A percentile compares a stretch with the other conserved stretches of the same genome.
These are phyloP conservation scores for Trichopoda pennipes DNA, from an alignment of 2,888 invertebrate genomes.

Conservation along the genomic window DNA sequence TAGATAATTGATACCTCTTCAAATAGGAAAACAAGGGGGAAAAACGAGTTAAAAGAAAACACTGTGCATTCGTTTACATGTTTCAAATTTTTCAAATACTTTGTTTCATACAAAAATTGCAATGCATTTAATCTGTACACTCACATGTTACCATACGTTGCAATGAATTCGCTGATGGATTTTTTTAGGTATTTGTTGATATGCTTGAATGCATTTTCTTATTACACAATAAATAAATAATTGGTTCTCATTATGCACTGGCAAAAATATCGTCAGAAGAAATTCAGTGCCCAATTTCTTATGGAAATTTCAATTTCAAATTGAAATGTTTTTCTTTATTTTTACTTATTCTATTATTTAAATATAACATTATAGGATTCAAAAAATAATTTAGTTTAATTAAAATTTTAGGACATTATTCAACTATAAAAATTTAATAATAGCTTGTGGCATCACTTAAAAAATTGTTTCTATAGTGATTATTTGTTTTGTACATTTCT, in stretches of 20 bases:
- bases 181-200: constrained; percentile 39
- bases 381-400: too few relatives aligned
- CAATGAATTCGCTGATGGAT: constrained; percentile 51
- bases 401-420: too few relatives aligned
- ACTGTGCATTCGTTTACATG: constrained; percentile 44
- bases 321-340: too few relatives aligned
- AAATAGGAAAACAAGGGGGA: constrained; percentile 21
- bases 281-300: neutral
- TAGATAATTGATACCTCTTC: constrained; percentile 62
- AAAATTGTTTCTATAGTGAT: too few relatives aligned
- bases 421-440: too few relatives aligned
- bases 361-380: too few relatives aligned
- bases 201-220: constrained; percentile 56
- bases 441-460: too few relatives aligned
- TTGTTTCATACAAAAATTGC: constrained; percentile 21
- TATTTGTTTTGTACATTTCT: too few relatives aligned
- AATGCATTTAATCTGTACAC: constrained; percentile 12
- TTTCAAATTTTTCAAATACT: constrained; percentile 55
- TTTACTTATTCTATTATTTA: too few relatives aligned
- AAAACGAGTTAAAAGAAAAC: constrained; percentile 26
- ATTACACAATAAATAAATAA: constrained; percentile 50
- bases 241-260: constrained; percentile 21
- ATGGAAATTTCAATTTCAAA: too few relatives aligned
- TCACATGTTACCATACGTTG: constrained; percentile 48
- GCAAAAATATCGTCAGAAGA: constrained; percentile 6